These are phyloP conservation scores for Formica exsecta DNA, from an alignment of 1,140 invertebrate species.

Conservation along the genomic window DNA sequence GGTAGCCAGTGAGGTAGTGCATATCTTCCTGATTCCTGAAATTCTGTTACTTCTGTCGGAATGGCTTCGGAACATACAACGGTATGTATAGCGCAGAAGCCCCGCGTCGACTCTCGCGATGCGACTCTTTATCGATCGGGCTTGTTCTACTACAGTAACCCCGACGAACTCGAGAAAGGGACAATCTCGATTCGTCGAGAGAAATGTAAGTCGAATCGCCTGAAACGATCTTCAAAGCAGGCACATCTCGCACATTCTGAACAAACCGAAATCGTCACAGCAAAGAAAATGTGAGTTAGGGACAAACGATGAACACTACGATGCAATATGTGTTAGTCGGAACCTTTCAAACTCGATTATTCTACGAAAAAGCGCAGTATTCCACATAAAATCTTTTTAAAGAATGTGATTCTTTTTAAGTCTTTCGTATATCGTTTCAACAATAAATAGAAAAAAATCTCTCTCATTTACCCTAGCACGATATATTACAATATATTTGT, in stretches of 20 bases:
- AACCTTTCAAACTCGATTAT: constrained; percentile 44
- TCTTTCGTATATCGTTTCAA: background rate
- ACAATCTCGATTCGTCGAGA: constrained; percentile 47
- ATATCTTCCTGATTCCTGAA: constrained; percentile 59
- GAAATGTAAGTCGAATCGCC: constrained; percentile 35
- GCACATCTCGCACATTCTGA: constrained; percentile 56
- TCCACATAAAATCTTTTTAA: constrained; percentile 1
- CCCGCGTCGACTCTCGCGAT: constrained; percentile 47
- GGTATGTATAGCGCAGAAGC: constrained; percentile 24
- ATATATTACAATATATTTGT: background rate
- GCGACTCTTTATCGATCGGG: constrained; percentile 57
- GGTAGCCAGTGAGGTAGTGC: constrained; percentile 78
- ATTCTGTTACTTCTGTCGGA: constrained; percentile 52
- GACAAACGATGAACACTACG: constrained; percentile 38
- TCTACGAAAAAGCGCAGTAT: constrained; percentile 51
- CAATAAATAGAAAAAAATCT: background rate
- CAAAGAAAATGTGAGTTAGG: constrained; percentile 52
- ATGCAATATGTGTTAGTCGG: constrained; percentile 53
- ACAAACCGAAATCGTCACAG: constrained; percentile 58
- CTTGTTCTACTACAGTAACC: constrained; percentile 60
- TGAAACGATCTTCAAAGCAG: constrained; percentile 50
- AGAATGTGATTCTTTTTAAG: background rate
- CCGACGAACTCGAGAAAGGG: constrained; percentile 45
- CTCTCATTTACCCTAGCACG: background rate
- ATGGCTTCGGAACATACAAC: constrained; percentile 24